phyloP scores from a whole-genome alignment of 2,888 invertebrate species.

The Poecilus cupreus region DNA sequence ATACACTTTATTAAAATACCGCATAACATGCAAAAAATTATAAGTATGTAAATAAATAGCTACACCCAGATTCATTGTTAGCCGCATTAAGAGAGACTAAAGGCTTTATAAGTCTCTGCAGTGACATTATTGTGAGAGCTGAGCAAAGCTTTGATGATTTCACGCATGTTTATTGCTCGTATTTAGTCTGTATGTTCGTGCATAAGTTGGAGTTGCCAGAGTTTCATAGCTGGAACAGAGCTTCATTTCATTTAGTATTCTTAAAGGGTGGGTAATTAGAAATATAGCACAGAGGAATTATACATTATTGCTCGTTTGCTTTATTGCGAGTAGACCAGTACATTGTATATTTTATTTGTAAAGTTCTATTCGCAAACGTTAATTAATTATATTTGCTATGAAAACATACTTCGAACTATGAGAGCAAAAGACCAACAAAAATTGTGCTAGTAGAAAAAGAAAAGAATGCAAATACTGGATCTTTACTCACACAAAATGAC shows the following conservation, averaged over 20 bases:
- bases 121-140: neutral
- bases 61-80: neutral
- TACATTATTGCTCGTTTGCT: neutral
- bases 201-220: neutral
- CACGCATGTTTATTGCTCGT: slow-evolving; percentile 1
- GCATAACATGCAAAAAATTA: slow-evolving; percentile 4
- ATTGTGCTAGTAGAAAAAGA: too few species aligned
- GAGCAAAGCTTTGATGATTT: slow-evolving; percentile 3
- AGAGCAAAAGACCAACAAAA: too few species aligned
- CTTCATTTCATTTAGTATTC: slow-evolving; percentile 10
- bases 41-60: slow-evolving; percentile 17
- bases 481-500: too few species aligned
- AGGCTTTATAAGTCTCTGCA: neutral
- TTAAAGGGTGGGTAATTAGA: neutral
- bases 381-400: too few species aligned
- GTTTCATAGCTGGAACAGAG: neutral
- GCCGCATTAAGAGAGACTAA: slow-evolving; percentile 9
- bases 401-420: too few species aligned
- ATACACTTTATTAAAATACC: neutral
- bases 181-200: neutral
- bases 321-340: neutral
- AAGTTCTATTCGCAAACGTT: too few species aligned
- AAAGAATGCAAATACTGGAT: too few species aligned
- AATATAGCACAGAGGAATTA: neutral
- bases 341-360: too few species aligned